Evolutionary conservation across 2,113 vertebrate genomes (phyloP), one percentile per base, ranked within the genome.

Genomic region (Gallinago undulata): DNA sequence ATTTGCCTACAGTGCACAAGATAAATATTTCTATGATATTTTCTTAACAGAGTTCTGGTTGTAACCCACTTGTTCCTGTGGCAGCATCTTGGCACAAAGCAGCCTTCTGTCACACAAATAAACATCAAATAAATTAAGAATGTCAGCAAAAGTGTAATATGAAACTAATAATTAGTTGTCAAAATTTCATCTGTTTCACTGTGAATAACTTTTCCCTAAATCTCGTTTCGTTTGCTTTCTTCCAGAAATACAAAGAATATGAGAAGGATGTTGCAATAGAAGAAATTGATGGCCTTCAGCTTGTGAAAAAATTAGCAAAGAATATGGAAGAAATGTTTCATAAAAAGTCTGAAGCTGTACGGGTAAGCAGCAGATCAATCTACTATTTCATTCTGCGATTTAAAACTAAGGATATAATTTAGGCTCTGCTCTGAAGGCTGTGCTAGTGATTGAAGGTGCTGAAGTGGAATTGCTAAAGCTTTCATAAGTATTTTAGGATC

Each of bases 271-370:
- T 99, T 76, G 97, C 98, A 55, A 98, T 99, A 96, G 99, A 99
- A 95, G 99, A 99, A 97, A 99, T 99, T 2, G 99, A 99, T 91
- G 99, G 99, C 37, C 98, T 99, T 89, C 98, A 98, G 28, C 98
- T 99, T 91, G 99, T 99, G 72, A 99, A 99, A 95, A 99, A 98
- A 89, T 97, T 99, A 96, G 99, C 99, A 51, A 99, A 99, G 94
- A 98, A 99, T 97, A 99, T 99, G 99, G 99, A 99, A 96, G 99
- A 99, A 97, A 99, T 99, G 99, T 99, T 99, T 97, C 98, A 99
- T 94, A 99, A 99, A 97, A 99, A 99, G 93, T 98, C 99, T 19
- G 98, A 99, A 94, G 99, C 99, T 0, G 99, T 99, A 55, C 97
- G 99, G 98, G 99, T 99, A 97, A 91, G 99, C 97, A 43, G 35